Base-by-base conservation (phyloP, 2,797 vertebrate genomes). In the Oceanodroma leucorhoa region DNA sequence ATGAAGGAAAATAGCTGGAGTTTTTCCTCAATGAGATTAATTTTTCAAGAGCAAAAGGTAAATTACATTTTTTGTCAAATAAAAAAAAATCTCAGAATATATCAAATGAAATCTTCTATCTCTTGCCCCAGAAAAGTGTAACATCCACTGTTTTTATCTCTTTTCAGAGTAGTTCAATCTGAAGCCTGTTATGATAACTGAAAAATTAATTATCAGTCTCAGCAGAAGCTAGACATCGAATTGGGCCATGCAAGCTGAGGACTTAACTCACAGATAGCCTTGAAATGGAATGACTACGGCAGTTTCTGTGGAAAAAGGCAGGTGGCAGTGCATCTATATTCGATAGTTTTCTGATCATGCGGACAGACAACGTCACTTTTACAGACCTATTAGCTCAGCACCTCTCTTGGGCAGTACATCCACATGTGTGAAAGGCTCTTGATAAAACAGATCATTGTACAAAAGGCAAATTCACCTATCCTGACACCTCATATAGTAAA, bases 301-400 rank as follows among this genome's bases (percentile, higher is more conserved):
- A 92, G 41, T 94, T 95, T 90, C 80, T 93, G 69, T 45, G 51
- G 86, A 66, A 87, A 77, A 93, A 94, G 95, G 78, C 89, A 97
- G 95, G 90, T 95, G 95, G 95, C 93, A 96, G 90, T 92, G 88
- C 83, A 65, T 84, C 50, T 89, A 67, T 79, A 54, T 64, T 38
- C 50, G n/a, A 72, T 30, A 51, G 43, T 88, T 82, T 57, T 27
- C 45, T 21, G 54, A 81, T 79, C 34, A 7, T 10, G 32, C 0
- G 2, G 22, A 24, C 30, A 70, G 58, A 62, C n/a, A 12, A 14
- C 0, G 1, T 34, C 73, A 58, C 23, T 91, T 83, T 43, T 4
- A 53, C 5, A 43, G 78, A 29, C 24, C 32, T 66, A 5, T 20
- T 2, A 48, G 54, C 6, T 14, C 64, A 75, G 43, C 17, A 46